Conservation (phyloP, 2,797 vertebrate genomes). For the Typhlichthys subterraneus region DNA sequence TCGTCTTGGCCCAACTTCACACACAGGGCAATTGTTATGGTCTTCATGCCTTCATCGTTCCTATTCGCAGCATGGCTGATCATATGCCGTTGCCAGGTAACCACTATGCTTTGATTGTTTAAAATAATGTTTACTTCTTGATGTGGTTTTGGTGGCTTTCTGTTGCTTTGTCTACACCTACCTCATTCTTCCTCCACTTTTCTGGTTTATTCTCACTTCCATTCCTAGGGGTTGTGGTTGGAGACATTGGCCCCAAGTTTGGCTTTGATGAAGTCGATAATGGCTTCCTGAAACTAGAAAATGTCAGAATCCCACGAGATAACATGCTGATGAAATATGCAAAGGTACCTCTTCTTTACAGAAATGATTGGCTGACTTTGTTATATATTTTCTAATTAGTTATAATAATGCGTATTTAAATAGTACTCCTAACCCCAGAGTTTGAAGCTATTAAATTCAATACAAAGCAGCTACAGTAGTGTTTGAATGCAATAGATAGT, state of each 20-base stretch:
- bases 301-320: constrained; percentile 89
- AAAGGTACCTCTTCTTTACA: constrained; percentile 76
- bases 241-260: constrained; percentile 97
- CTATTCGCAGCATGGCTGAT: constrained; percentile 87
- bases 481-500: constrained; percentile 6
- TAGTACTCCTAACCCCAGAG: not conserved
- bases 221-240: constrained; percentile 83
- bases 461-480: not conserved
- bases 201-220: not conserved
- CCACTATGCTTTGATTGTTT: not conserved
- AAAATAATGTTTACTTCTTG: not conserved
- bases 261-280: constrained; percentile 96
- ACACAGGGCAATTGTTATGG: constrained; percentile 88
- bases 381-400: not conserved
- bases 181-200: constrained; percentile 10
- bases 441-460: not conserved
- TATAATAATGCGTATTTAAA: constrained; percentile 1
- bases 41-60: constrained; percentile 94
- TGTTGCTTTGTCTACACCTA: constrained; percentile 5
- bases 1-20: constrained; percentile 94
- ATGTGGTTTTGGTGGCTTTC: constrained; percentile 2
- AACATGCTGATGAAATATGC: constrained; percentile 99
- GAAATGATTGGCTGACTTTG: too few relatives aligned
- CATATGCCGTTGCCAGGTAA: constrained; percentile 93
- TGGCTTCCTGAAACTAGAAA: constrained; percentile 93